A percentile compares a stretch with the other conserved stretches of the same genome.
These are phyloP conservation scores for Pseudochirops corinnae DNA, from an alignment of 2,797 vertebrate species.

Conservation along the genomic window DNA sequence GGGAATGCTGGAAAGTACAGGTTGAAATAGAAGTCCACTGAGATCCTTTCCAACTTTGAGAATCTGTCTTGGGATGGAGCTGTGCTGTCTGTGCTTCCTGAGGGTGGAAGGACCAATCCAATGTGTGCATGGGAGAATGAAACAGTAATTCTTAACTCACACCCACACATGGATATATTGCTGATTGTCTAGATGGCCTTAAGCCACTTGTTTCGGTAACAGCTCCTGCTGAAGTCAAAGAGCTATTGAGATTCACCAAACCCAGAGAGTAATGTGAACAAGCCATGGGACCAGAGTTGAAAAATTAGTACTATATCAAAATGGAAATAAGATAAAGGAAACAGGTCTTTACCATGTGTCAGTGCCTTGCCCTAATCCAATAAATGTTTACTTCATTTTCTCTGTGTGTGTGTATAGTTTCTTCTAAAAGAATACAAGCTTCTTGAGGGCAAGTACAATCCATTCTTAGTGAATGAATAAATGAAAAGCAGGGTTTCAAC, in stretches of 20 bases:
- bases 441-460: not conserved
- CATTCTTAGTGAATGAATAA: not conserved
- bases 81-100: not conserved
- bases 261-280: not conserved
- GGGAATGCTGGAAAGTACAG: not conserved
- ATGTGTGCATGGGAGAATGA: not conserved
- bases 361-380: not conserved
- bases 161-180: not conserved
- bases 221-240: not conserved
- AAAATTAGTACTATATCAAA: not conserved
- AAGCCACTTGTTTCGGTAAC: not conserved
- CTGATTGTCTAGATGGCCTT: not conserved
- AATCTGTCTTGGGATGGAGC: not conserved
- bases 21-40: not conserved
- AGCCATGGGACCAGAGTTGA: not conserved
- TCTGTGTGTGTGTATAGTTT: not conserved
- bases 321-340: not conserved
- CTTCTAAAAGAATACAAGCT: not conserved
- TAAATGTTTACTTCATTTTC: not conserved
- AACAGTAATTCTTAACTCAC: not conserved
- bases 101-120: not conserved
- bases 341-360: not conserved
- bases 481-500: not conserved
- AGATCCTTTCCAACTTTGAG: not conserved
- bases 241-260: not conserved